Conservation (phyloP, 2,888 invertebrate genomes). For the Sinopyrophorus schimmeli region DNA sequence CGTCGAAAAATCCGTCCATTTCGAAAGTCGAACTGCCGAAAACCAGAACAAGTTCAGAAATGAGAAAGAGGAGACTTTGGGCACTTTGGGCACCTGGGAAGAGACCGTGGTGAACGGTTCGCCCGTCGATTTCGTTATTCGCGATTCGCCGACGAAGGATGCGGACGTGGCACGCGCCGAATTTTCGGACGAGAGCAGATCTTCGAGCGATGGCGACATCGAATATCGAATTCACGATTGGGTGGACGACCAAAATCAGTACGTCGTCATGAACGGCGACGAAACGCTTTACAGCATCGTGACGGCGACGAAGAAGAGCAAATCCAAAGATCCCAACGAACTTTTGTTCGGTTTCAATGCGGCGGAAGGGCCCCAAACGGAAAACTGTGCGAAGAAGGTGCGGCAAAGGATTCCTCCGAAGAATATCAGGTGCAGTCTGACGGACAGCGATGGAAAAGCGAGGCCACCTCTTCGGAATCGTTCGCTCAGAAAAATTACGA, state of each 20-base stretch:
- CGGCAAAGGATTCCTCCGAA: constrained; percentile 51
- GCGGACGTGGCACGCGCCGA: too few species aligned
- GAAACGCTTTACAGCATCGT: constrained; percentile 15
- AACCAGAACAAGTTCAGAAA: background rate
- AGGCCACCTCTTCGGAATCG: constrained; percentile 20
- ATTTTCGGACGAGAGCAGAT: constrained; percentile 11
- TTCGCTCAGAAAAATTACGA: constrained; percentile 35
- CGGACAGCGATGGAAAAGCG: constrained; percentile 29
- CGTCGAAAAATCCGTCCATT: constrained; percentile 50
- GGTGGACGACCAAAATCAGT: constrained; percentile 52
- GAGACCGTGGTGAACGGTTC: too few species aligned
- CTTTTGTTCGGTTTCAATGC: constrained; percentile 44
- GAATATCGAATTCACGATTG: constrained; percentile 48
- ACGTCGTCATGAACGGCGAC: constrained; percentile 35
- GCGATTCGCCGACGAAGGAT: too few species aligned
- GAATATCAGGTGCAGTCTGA: constrained; percentile 46
- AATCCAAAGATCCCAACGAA: constrained; percentile 12
- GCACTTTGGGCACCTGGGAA: too few species aligned
- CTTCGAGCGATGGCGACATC: constrained; percentile 32
- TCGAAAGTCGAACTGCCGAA: constrained; percentile 47
- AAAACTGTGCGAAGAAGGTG: constrained; percentile 46
- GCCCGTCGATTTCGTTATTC: too few species aligned
- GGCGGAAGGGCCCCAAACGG: constrained; percentile 47
- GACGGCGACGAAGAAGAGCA: constrained; percentile 12
- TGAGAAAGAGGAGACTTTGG: constrained; percentile 4